phyloP scores from a whole-genome alignment of 1,140 invertebrate genomes.

The Archegozetes longisetosus region DNA sequence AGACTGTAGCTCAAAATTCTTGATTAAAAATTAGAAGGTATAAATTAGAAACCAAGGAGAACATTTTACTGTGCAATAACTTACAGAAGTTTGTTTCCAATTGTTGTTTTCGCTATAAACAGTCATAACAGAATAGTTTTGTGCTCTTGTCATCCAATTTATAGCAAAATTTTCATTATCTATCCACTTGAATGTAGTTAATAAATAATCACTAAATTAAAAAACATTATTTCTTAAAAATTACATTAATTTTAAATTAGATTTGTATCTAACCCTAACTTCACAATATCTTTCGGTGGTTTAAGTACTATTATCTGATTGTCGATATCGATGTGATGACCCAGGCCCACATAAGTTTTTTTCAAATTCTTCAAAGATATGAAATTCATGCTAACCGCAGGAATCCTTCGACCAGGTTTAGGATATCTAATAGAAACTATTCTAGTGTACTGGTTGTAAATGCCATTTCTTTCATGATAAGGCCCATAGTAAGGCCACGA shows the following conservation, averaged over 20 bases:
- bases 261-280: neutral
- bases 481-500: slow-evolving; percentile 20
- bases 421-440: slow-evolving; percentile 13
- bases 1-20: neutral
- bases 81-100: neutral
- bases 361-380: neutral
- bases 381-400: slow-evolving; percentile 12
- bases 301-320: neutral
- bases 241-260: neutral
- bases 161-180: neutral
- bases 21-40: neutral
- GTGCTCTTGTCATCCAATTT: neutral
- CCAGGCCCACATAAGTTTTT: too few species aligned
- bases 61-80: neutral
- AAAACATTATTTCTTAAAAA: neutral
- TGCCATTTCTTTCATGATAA: neutral
- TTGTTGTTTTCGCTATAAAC: neutral
- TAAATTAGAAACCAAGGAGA: neutral
- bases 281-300: neutral
- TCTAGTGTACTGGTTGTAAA: neutral
- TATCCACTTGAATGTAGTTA: neutral
- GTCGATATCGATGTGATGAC: neutral
- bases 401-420: slow-evolving; percentile 20
- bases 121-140: neutral
- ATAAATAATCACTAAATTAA: neutral